phyloP scores from a whole-genome alignment of 2,888 invertebrate species.

The Noctua janthina region DNA sequence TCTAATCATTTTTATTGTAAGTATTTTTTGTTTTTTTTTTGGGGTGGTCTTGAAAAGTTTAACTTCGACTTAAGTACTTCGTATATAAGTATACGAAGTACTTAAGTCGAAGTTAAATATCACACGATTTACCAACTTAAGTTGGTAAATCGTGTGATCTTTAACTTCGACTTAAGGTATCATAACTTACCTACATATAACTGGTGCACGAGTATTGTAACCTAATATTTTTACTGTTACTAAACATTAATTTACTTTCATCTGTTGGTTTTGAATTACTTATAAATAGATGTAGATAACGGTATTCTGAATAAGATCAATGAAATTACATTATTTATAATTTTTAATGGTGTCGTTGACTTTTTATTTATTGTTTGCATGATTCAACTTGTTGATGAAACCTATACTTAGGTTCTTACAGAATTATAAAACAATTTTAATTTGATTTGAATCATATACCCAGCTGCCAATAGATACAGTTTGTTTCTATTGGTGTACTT shows the following conservation, averaged over 20 bases:
- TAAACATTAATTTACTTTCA: no score
- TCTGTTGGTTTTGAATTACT: neutral
- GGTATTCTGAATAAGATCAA: neutral
- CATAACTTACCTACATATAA: neutral
- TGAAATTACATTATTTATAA: neutral
- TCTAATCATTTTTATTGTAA: slow-evolving; percentile 61
- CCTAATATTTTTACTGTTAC: neutral
- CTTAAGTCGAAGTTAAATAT: neutral
- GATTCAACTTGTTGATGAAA: neutral
- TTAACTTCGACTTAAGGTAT: no score
- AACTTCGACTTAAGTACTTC: no score
- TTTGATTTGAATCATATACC: neutral
- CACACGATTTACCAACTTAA: no score
- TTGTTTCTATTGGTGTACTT: neutral
- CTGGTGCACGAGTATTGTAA: neutral
- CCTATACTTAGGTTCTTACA: neutral
- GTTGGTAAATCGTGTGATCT: no score
- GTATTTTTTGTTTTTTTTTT: slow-evolving; percentile 39
- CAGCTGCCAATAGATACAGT: neutral
- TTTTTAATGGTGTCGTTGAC: slow-evolving; percentile 13
- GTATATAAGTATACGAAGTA: neutral
- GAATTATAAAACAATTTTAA: neutral
- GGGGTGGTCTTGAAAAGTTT: neutral
- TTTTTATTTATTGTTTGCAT: neutral
- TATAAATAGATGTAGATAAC: neutral